Evolutionary conservation across 2,888 invertebrate species (phyloP), one percentile per base, ranked within the genome.

Genomic region (Branchipolynoe longqiensis): DNA sequence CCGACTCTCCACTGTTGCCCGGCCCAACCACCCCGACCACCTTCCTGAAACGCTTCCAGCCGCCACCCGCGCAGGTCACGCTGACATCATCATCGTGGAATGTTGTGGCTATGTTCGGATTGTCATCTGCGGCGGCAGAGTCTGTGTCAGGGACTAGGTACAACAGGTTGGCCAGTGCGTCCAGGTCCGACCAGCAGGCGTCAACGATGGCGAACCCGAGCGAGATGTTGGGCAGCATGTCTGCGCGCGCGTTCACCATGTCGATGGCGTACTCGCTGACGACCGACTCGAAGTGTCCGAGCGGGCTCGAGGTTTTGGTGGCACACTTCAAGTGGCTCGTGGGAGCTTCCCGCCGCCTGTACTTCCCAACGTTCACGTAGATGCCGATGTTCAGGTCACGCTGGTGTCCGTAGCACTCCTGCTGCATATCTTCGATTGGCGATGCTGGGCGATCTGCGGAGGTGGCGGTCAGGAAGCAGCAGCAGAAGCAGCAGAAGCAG

Each of bases 191-290:
- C 6, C 85, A 85, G 78, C 91, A 91, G 84, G 89, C 90, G 83
- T 91, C 90, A 33, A 90, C 38, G 54, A 90, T 85, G 41, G 86
- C 87, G 78, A 88, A 90, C 0, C 91, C 91, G 56, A 91, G 84
- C 0, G 87, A 87, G 4, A 90, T 82, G 69, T 90, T 88, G 0
- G 90, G 89, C 28, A 91, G 83, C 18, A 90, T 56, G 14, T 86
- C 82, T 0, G 73, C 3, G n/a, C 85, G 59, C 1, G 73, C 58
- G 87, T 91, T 91, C 54, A 90, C 87, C 81, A 87, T 82, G 0
- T 89, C 86, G 0, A 90, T 69, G 8, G 89, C 89, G 64, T 87
- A 90, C 3, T 82, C 88, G 22, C 89, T 69, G 8, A 88, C 88
- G 84, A 89, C 89, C 0, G 62, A n/a, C 36, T 33, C 18, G 33